Evolutionary conservation across 2,113 vertebrate genomes (phyloP).

Genomic region (Oryzias woworae): DNA sequence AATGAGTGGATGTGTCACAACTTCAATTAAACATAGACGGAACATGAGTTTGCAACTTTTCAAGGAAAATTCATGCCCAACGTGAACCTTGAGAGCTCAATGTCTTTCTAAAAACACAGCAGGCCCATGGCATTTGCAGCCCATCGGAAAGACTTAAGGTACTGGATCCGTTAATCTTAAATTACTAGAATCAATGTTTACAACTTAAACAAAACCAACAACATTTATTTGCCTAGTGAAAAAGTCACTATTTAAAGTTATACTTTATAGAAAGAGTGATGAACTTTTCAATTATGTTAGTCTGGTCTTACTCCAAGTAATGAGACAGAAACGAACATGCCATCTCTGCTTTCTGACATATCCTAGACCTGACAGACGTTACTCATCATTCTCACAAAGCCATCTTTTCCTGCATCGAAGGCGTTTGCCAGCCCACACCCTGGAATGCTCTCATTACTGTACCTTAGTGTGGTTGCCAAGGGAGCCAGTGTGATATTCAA

Average conservation of each 20-base stretch:
- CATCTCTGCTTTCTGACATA: slow-evolving; percentile 27
- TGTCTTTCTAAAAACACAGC: not conserved
- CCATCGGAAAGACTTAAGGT: too few relatives aligned
- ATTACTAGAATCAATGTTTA: too few relatives aligned
- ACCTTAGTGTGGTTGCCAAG: slow-evolving; percentile 56
- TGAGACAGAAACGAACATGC: not conserved
- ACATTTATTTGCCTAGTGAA: too few relatives aligned
- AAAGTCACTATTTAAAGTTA: too few relatives aligned
- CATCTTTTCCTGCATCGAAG: slow-evolving; percentile 41
- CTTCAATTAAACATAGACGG: too few relatives aligned
- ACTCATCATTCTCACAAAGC: slow-evolving; percentile 17
- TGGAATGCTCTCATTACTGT: slow-evolving; percentile 62
- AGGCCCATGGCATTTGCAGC: not conserved
- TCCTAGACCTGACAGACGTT: slow-evolving; percentile 19
- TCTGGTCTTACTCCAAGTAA: not conserved
- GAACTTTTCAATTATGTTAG: not conserved
- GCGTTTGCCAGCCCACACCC: slow-evolving; percentile 41
- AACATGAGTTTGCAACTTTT: too few relatives aligned
- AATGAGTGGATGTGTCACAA: too few relatives aligned
- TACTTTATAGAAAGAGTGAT: too few relatives aligned
- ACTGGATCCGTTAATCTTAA: too few relatives aligned
- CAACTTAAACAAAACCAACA: too few relatives aligned
- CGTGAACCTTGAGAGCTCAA: not conserved
- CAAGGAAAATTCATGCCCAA: too few relatives aligned
- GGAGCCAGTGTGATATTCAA: slow-evolving; percentile 63